Evolutionary conservation across 2,113 vertebrate species (phyloP).

Genomic region (Podarcis muralis): DNA sequence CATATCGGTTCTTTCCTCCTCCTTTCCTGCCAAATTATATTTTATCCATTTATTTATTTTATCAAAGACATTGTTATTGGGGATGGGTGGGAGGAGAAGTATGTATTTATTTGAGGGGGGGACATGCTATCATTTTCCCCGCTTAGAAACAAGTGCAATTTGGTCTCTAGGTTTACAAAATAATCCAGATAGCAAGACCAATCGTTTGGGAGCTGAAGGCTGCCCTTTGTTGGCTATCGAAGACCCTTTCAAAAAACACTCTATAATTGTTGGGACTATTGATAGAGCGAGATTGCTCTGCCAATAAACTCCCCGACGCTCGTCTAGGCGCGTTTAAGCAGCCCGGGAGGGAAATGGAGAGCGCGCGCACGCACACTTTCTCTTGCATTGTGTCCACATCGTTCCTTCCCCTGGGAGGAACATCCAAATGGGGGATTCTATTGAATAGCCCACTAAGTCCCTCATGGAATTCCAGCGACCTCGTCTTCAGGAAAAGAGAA

Average conservation of each 20-base stretch:
- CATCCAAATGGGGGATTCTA: neutral
- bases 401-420: neutral
- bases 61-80: neutral
- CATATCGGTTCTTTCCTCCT: no score
- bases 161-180: neutral
- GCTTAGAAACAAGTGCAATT: constrained; percentile 8
- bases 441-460: neutral
- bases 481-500: neutral
- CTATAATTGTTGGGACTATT: constrained; percentile 43
- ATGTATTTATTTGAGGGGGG: neutral
- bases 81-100: neutral
- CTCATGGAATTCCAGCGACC: neutral
- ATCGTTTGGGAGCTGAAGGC: neutral
- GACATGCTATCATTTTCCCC: neutral
- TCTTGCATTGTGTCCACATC: neutral
- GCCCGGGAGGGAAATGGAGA: neutral
- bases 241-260: constrained; percentile 53
- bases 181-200: neutral
- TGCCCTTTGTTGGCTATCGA: constrained; percentile 27
- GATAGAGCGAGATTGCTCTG: constrained; percentile 27
- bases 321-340: neutral
- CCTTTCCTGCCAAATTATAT: neutral
- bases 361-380: no score
- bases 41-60: neutral
- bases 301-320: neutral